A percentile compares a stretch with the other conserved stretches of the same genome.
Conservation (phyloP, 2,113 vertebrate genomes). For the Cyrtonyx montezumae region DNA sequence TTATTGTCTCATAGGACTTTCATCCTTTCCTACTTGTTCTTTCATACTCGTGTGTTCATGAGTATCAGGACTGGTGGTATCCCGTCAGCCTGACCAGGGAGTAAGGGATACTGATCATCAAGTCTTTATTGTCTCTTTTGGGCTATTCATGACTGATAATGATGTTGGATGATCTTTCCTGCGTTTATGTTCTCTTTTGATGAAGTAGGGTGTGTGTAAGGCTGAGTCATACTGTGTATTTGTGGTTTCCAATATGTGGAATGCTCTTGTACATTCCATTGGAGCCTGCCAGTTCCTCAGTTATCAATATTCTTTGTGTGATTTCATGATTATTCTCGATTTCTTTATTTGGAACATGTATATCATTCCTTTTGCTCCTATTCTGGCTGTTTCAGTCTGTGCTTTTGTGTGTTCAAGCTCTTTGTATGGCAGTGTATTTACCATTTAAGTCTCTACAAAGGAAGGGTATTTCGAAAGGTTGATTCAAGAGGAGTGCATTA, state of each 20-base stretch:
- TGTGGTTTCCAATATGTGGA: not conserved
- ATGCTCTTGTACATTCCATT: not conserved
- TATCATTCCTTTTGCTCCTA: not conserved
- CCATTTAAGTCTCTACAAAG: not conserved
- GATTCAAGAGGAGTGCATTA: not conserved
- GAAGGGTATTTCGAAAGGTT: not conserved
- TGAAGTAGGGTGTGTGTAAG: not conserved
- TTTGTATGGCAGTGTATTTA: not conserved
- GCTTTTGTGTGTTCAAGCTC: not conserved
- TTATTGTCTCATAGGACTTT: not conserved
- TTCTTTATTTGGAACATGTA: not conserved
- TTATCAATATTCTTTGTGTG: not conserved
- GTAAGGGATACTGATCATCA: not conserved
- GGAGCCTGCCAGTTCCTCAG: not conserved
- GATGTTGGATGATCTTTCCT: not conserved
- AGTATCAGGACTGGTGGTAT: not conserved
- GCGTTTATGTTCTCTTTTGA: not conserved
- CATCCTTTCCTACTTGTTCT: not conserved
- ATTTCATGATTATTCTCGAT: not conserved
- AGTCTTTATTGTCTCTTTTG: not conserved
- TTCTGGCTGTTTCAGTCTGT: not conserved
- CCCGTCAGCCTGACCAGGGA: not conserved
- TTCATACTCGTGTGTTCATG: not conserved
- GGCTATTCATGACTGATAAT: not conserved
- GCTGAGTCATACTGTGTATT: fast-evolving